Evolutionary conservation across 2,113 vertebrate genomes (phyloP), one percentile per base, ranked within the genome.

Genomic region (Synodontis membranacea): DNA sequence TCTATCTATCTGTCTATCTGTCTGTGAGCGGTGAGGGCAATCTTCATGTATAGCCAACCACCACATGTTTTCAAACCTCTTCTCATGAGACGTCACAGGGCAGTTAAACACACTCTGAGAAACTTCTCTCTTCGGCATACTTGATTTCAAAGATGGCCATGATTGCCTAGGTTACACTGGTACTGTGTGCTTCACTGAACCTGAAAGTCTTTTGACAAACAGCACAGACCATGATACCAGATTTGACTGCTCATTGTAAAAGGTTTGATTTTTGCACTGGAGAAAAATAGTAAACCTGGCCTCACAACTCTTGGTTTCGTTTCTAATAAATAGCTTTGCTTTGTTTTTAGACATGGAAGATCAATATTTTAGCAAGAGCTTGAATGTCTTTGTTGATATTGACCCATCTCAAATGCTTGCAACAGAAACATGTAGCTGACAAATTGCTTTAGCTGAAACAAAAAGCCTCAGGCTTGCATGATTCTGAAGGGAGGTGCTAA

Each of bases 281-380:
- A 62, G 28, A 5, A 4, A 66, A 66, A 34, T 14, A 66, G 4
- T 66, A 6, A 66, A 66, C 31, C 12, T 34, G 62, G 34, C 12
- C 62, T 17, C 62, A 31, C 11, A 60, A 42, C 23, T n/a, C 21
- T 81, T 44, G 12, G 56, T 42, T 58, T 31, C 21, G 28, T 42
- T 42, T 28, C 14, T 3, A 42, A 42, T 60, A 15, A 3, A 44
- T 44, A 42, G 37, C 50, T 21, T 25, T 56, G 34, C 52, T 58
- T 80, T 80, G 78, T 39, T 37, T 58, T 52, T 9, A n/a, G 58
- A 62, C 25, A 62, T 62, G 31, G 19, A 1, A 56, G 19, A 80
- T 58, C 78, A 68, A 48, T 68, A 64, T 46, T 82, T 66, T n/a
- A 83, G 42, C 60, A 68, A n/a, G 48, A 64, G 58, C 58, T 28